phyloP scores from a whole-genome alignment of 1,140 invertebrate species.

The Trichonephila clavata region DNA sequence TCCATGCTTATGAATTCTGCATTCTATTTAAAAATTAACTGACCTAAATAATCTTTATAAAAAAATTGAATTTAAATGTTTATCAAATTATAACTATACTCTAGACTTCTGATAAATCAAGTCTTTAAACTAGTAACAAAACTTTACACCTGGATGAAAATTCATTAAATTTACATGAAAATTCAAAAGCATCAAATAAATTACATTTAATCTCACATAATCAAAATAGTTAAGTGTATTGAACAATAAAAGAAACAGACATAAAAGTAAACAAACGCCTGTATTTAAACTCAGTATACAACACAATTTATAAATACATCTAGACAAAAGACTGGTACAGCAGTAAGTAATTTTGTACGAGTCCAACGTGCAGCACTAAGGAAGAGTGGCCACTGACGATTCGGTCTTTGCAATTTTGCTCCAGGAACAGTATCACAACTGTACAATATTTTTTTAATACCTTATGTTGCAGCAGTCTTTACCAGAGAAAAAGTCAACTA shows the following conservation, averaged over 20 bases:
- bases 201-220: too few species aligned
- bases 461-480: slow-evolving; percentile 71
- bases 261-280: slow-evolving; percentile 72
- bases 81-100: too few species aligned
- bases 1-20: too few species aligned
- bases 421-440: slow-evolving; percentile 61
- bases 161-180: too few species aligned
- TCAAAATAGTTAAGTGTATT: too few species aligned
- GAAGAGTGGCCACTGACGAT: slow-evolving; percentile 52
- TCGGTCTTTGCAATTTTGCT: slow-evolving; percentile 55
- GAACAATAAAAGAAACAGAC: slow-evolving; percentile 10
- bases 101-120: too few species aligned
- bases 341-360: slow-evolving; percentile 70
- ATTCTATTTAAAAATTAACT: too few species aligned
- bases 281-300: slow-evolving; percentile 76
- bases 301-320: slow-evolving; percentile 77
- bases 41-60: too few species aligned
- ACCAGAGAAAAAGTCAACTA: slow-evolving; percentile 69
- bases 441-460: slow-evolving; percentile 57
- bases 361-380: slow-evolving; percentile 54
- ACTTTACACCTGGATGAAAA: too few species aligned
- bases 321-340: slow-evolving; percentile 76
- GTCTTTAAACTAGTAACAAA: too few species aligned
- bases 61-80: too few species aligned
- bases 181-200: too few species aligned